Percentiles rank a stretch among this genome's conserved stretches.
These are phyloP conservation scores for Sparidentex hasta DNA, from an alignment of 2,797 vertebrate species.

Conservation along the genomic window DNA sequence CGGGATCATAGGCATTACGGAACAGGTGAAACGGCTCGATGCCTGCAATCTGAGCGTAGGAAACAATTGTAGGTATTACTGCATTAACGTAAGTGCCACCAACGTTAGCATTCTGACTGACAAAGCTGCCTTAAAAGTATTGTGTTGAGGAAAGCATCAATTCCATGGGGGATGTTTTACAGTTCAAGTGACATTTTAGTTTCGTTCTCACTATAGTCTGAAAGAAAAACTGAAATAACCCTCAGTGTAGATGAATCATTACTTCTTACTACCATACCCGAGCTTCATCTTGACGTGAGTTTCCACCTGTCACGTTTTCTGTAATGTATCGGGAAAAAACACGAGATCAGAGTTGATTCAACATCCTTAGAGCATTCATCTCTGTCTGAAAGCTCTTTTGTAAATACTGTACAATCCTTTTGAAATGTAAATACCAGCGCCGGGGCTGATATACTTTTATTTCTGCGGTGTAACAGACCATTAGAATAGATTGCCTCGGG, in stretches of 20 bases:
- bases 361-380: slow-evolving; percentile 21
- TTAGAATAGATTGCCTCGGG: slow-evolving; percentile 43
- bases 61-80: slow-evolving; percentile 6
- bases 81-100: neutral
- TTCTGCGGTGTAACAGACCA: slow-evolving; percentile 36
- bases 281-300: slow-evolving; percentile 15
- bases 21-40: neutral
- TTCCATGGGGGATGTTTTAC: neutral
- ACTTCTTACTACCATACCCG: slow-evolving; percentile 6
- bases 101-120: neutral
- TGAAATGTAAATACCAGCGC: slow-evolving; percentile 57
- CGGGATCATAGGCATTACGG: slow-evolving; percentile 3
- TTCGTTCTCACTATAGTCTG: neutral
- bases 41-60: slow-evolving; percentile 13
- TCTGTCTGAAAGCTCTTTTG: slow-evolving; percentile 23
- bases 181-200: neutral
- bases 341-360: slow-evolving; percentile 10
- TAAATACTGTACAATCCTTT: slow-evolving; percentile 37
- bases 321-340: slow-evolving; percentile 10
- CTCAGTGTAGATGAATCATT: slow-evolving; percentile 10
- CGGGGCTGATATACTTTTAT: slow-evolving; percentile 22
- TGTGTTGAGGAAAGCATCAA: neutral
- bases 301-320: slow-evolving; percentile 25
- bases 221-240: slow-evolving; percentile 15
- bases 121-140: slow-evolving; percentile 2